Conservation (phyloP, 1,140 invertebrate genomes). For the Aphis craccivora region DNA sequence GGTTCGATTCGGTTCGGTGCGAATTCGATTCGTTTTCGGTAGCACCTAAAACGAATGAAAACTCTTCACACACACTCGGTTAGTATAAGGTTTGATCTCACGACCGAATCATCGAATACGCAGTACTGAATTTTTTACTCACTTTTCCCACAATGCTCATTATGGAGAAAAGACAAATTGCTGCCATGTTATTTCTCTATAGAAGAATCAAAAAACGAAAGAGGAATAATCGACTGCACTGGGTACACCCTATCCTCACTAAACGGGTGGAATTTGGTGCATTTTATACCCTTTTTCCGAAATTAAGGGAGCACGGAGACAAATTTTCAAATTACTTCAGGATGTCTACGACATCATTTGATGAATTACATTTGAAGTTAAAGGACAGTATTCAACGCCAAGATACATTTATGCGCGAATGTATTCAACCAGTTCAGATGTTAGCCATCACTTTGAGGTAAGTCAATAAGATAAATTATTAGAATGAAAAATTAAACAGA, state of each 20-base stretch:
- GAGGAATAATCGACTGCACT: background rate
- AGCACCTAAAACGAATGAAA: constrained; percentile 7
- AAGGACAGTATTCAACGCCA: background rate
- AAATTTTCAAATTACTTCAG: constrained; percentile 49
- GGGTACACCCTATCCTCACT: constrained; percentile 27
- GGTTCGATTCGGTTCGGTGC: background rate
- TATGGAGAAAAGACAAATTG: too few species aligned
- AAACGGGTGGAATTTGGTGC: constrained; percentile 6
- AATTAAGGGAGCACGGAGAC: background rate
- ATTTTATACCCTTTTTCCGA: constrained; percentile 8
- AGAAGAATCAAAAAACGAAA: constrained; percentile 13
- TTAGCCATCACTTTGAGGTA: constrained; percentile 40
- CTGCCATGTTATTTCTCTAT: background rate
- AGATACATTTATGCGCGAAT: constrained; percentile 26
- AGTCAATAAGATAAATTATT: background rate
- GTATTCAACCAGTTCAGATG: constrained; percentile 26
- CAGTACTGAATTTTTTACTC: background rate
- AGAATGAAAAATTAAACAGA: background rate
- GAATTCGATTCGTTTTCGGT: constrained; percentile 6
- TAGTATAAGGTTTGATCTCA: constrained; percentile 20
- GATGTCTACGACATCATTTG: constrained; percentile 33
- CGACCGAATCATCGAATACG: constrained; percentile 14
- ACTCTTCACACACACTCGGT: constrained; percentile 9
- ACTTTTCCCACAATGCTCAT: background rate
- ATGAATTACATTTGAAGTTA: constrained; percentile 30